Evolutionary conservation across 1,140 invertebrate species (phyloP).

Genomic region (Drosophila quadrilineata): DNA sequence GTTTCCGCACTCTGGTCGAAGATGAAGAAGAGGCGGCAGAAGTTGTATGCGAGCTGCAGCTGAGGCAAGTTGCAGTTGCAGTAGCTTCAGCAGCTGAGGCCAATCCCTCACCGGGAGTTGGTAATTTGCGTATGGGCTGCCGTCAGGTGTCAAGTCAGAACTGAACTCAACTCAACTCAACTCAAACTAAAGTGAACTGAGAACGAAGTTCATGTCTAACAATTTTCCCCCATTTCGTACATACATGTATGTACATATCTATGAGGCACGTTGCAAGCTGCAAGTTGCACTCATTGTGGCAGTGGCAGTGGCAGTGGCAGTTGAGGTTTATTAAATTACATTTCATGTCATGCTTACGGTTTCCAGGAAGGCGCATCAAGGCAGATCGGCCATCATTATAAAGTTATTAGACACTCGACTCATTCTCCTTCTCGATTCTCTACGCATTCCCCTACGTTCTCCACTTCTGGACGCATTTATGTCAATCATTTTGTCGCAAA

Average conservation of each 20-base stretch:
- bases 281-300: neutral
- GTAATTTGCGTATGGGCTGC: constrained; percentile 66
- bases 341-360: constrained; percentile 36
- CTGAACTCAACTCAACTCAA: neutral
- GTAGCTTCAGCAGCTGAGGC: neutral
- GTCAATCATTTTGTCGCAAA: constrained; percentile 38
- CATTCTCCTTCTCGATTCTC: constrained; percentile 12
- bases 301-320: constrained; percentile 17
- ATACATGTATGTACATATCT: no score
- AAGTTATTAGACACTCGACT: constrained; percentile 62
- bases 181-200: neutral
- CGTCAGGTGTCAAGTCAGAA: constrained; percentile 30
- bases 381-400: constrained; percentile 59
- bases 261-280: neutral
- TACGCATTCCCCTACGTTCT: neutral
- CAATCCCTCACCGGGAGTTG: constrained; percentile 16
- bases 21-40: neutral
- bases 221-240: neutral
- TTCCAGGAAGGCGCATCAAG: constrained; percentile 50
- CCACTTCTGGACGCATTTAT: neutral
- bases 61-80: neutral
- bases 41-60: neutral
- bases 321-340: constrained; percentile 75
- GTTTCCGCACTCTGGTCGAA: constrained; percentile 69
- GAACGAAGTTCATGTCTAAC: constrained; percentile 50